A percentile compares a stretch with the other conserved stretches of the same genome.
These are phyloP conservation scores for Verasper variegatus DNA, from an alignment of 2,113 vertebrate species.

Conservation along the genomic window DNA sequence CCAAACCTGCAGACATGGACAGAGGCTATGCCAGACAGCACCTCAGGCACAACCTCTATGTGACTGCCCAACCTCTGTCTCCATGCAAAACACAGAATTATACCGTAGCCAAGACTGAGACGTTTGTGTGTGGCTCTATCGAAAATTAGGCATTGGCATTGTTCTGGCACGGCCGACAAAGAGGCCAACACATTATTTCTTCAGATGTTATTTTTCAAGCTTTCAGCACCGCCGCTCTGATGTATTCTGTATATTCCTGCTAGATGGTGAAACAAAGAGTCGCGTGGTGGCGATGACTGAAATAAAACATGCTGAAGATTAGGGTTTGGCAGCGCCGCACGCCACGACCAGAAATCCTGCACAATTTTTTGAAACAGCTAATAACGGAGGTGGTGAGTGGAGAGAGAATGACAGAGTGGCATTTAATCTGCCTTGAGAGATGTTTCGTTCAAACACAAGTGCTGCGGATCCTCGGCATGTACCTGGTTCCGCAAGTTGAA, in stretches of 20 bases:
- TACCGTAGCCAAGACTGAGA: conserved; percentile 45
- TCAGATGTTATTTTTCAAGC: conserved; percentile 61
- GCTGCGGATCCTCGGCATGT: conserved; percentile 30
- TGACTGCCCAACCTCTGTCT: conserved; percentile 62
- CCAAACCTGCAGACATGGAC: conserved; percentile 40
- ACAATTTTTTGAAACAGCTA: conserved; percentile 63
- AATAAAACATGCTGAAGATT: conserved; percentile 75
- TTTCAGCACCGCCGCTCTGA: conserved; percentile 57
- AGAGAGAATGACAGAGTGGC: conserved; percentile 67
- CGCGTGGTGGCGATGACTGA: conserved; percentile 49
- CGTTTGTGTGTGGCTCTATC: conserved; percentile 21
- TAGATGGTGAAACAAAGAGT: conserved; percentile 59
- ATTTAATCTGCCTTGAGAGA: conserved; percentile 65
- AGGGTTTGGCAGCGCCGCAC: conserved; percentile 64
- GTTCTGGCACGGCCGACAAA: conserved; percentile 49
- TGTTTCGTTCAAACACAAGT: conserved; percentile 65
- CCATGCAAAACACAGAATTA: conserved; percentile 47
- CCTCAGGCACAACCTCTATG: conserved; percentile 63
- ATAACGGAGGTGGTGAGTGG: conserved; percentile 73
- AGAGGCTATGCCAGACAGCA: conserved; percentile 61
- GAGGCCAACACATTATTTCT: conserved; percentile 53
- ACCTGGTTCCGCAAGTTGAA: conserved; percentile 59
- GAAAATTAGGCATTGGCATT: conserved; percentile 58
- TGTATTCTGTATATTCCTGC: conserved; percentile 40
- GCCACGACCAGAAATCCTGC: conserved; percentile 59